Conservation (phyloP, 2,888 invertebrate genomes). For the Prosapia bicincta region DNA sequence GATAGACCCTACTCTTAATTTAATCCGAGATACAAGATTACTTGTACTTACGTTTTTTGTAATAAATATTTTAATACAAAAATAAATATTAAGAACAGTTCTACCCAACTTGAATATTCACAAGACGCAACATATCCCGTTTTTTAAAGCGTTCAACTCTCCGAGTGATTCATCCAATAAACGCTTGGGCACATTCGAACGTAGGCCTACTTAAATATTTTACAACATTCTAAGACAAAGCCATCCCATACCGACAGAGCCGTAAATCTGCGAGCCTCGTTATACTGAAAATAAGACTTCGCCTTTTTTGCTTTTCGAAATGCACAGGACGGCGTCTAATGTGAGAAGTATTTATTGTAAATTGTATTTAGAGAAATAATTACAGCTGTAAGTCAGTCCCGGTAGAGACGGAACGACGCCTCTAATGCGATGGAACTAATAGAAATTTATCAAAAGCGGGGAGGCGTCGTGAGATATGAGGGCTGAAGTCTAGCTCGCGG, state of each 20-base stretch:
- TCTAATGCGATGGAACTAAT: neutral
- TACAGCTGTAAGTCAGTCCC: neutral
- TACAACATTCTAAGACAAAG: too few relatives aligned
- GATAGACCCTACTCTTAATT: too few relatives aligned
- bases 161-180: too few relatives aligned
- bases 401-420: neutral
- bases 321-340: neutral
- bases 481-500: neutral
- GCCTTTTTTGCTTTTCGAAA: neutral
- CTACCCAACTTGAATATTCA: too few relatives aligned
- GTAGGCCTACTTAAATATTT: too few relatives aligned
- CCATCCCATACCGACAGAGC: neutral
- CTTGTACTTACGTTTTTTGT: too few relatives aligned
- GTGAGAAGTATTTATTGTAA: neutral
- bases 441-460: neutral
- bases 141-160: too few relatives aligned
- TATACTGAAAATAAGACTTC: neutral
- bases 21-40: too few relatives aligned
- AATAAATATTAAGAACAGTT: too few relatives aligned
- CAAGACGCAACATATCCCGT: too few relatives aligned
- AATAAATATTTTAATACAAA: too few relatives aligned
- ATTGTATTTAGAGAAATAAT: neutral
- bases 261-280: neutral
- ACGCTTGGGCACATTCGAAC: too few relatives aligned
- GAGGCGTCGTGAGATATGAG: neutral